Evolutionary conservation across 2,888 invertebrate genomes (phyloP), one percentile per base, ranked within the genome.

Genomic region (Panzeria rudis): DNA sequence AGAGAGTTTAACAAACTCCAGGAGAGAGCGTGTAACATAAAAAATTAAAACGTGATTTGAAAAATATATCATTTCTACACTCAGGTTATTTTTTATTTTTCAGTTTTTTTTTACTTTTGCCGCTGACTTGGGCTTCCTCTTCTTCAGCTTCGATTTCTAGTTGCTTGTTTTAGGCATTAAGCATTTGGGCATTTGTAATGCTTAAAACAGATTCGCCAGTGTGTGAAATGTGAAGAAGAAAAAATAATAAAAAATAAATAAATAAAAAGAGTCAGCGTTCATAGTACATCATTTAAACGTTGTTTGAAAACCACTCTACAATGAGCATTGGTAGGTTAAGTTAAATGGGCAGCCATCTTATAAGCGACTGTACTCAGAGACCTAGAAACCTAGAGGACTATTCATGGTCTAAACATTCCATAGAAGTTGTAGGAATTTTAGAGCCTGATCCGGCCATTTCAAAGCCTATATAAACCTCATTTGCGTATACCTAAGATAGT

Each of bases 1-100:
- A 66, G 83, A 73, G 80, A 61, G 35, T 59, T 68, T 13, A 61
- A 44, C 25, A 41, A 72, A 71, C 52, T 32, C 56, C 17, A 25
- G 32, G 56, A 77, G 77, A 71, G 41, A 80, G 73, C 38, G 72
- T 56, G 66, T 66, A 68, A 61, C 75, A 71, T 64, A 75, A 56
- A 69, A 84, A 64, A 47, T n/a, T 77, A 54, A 84, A 84, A 81
- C 81, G 84, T 84, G 84, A 81, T 77, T 68, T 80, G 61, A 72
- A 84, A 81, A 72, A 68, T 84, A 71, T 64, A 77, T 81, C 59
- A 84, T 81, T 76, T 81, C 61, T 54, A 32, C 69, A 69, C 38
- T 76, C 44, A 15, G 25, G 35, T 50, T 50, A 20, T n/a, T 4
- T 83, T 64, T 41, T 61, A 38, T 15, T 52, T 41, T 32, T 32